A percentile compares a stretch with the other conserved stretches of the same genome.
phyloP scores from a whole-genome alignment of 2,797 vertebrate genomes.

The Allobates femoralis region DNA sequence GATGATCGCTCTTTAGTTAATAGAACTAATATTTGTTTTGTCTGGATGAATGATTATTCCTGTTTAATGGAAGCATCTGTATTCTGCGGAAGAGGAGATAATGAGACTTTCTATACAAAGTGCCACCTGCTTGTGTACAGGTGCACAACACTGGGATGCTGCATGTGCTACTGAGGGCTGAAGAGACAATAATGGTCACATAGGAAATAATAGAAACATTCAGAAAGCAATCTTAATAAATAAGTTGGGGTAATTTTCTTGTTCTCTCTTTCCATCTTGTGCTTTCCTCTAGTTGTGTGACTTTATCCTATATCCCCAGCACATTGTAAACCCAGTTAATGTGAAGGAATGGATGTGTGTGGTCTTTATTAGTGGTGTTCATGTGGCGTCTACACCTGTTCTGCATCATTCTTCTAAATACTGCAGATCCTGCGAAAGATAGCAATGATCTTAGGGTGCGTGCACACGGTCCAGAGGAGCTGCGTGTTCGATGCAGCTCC shows the following conservation, averaged over 20 bases:
- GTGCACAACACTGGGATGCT: conserved; percentile 4
- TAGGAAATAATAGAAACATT: background rate
- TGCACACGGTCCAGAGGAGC: too few species aligned
- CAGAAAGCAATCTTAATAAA: background rate
- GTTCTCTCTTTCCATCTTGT: background rate
- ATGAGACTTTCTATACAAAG: conserved; percentile 10
- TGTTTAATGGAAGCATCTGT: conserved; percentile 12
- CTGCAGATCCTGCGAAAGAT: background rate
- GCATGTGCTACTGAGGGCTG: background rate
- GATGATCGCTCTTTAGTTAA: background rate
- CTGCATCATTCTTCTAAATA: conserved; percentile 1
- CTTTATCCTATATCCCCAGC: too few species aligned
- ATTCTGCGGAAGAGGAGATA: conserved; percentile 16
- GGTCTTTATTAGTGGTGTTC: conserved; percentile 20
- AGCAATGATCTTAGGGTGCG: background rate
- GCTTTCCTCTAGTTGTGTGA: background rate
- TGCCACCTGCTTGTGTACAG: conserved; percentile 53
- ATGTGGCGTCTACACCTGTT: conserved; percentile 22
- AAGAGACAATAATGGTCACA: background rate
- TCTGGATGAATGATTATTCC: conserved; percentile 23
- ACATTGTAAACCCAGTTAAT: conserved; percentile 5
- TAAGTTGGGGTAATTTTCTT: background rate
- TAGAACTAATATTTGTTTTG: conserved; percentile 53
- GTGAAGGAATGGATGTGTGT: conserved; percentile 16
- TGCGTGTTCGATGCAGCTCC: too few species aligned